Conservation (phyloP, 2,797 vertebrate species). For the Acomys russatus region DNA sequence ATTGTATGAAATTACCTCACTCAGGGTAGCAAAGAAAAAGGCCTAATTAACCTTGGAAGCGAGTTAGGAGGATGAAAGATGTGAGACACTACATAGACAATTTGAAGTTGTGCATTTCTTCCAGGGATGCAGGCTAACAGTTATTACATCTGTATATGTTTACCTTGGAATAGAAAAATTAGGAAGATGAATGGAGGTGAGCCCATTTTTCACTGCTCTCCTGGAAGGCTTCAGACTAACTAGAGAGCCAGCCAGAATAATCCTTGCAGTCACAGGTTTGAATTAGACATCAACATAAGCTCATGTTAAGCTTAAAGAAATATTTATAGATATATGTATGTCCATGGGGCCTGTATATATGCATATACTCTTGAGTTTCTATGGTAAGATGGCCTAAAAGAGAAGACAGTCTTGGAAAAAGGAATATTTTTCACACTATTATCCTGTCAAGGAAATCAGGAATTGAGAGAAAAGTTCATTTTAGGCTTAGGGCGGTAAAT, state of each 20-base stretch:
- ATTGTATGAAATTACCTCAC: too few relatives aligned
- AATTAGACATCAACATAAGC: neutral
- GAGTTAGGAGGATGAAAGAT: neutral
- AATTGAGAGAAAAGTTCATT: slow-evolving; percentile 1
- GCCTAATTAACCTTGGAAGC: too few relatives aligned
- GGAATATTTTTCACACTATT: neutral
- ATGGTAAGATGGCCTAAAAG: neutral
- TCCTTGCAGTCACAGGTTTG: neutral
- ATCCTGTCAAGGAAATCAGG: neutral
- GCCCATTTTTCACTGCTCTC: neutral
- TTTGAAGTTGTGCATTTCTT: neutral
- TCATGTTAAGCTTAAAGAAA: neutral
- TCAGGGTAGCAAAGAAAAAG: too few relatives aligned
- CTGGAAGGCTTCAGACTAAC: neutral
- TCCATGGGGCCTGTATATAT: neutral
- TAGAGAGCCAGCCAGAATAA: neutral
- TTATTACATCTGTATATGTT: too few relatives aligned
- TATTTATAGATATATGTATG: neutral
- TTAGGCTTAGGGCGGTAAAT: neutral
- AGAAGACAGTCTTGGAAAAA: neutral
- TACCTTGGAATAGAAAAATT: neutral
- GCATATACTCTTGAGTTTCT: slow-evolving; percentile 7
- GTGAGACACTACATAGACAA: neutral
- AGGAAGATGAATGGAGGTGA: neutral
- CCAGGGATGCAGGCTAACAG: too few relatives aligned